Conservation (phyloP, 2,888 invertebrate species). For the Tipula vernalis region DNA sequence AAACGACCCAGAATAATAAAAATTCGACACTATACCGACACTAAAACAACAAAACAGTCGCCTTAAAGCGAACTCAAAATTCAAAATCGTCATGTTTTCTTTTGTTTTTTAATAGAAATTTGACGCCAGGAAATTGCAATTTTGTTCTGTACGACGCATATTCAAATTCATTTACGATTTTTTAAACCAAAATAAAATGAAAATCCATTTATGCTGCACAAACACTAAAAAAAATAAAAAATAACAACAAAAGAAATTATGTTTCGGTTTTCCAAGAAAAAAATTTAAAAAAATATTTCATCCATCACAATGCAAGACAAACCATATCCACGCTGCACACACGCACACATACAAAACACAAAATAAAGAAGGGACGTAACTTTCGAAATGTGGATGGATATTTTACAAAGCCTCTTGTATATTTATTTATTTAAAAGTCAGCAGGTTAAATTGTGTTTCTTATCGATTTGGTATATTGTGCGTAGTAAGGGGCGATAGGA, state of each 20-base stretch:
- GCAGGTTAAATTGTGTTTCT: background rate
- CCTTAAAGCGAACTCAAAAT: background rate
- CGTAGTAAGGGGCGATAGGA: background rate
- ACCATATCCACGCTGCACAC: background rate
- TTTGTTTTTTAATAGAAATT: background rate
- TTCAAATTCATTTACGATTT: background rate
- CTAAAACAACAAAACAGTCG: background rate
- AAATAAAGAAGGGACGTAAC: background rate
- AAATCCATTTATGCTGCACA: background rate
- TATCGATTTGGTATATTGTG: background rate
- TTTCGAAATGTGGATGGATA: background rate
- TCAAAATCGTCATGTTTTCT: background rate
- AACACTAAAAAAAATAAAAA: background rate
- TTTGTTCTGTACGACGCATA: background rate
- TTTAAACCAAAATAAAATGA: background rate
- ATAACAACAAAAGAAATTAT: background rate
- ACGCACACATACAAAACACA: background rate
- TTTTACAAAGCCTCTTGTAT: background rate
- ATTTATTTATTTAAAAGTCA: background rate
- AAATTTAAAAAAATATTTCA: background rate
- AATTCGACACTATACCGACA: background rate
- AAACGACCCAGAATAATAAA: background rate
- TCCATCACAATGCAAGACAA: background rate
- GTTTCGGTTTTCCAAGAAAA: background rate
- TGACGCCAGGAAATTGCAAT: constrained; percentile 4